A percentile compares a stretch with the other conserved stretches of the same genome.
phyloP scores from a whole-genome alignment of 2,888 invertebrate genomes.

The Scaptomyza tumidula region DNA sequence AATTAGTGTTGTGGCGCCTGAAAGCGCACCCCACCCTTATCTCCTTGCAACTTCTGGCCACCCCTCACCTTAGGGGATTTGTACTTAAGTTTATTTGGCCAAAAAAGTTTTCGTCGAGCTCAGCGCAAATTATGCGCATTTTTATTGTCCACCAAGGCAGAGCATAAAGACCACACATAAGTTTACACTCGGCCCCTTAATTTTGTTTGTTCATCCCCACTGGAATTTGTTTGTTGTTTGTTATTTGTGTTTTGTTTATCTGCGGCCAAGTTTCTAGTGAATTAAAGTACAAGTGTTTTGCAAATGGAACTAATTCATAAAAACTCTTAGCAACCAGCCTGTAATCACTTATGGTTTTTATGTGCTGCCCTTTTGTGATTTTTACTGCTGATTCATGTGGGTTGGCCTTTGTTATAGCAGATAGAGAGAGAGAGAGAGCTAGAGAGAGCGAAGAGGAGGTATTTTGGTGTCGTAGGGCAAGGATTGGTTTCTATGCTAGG shows the following conservation, averaged over 20 bases:
- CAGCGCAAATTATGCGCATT: constrained; percentile 75
- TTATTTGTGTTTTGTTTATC: constrained; percentile 52
- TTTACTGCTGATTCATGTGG: constrained; percentile 61
- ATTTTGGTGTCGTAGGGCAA: constrained; percentile 14
- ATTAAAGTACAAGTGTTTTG: constrained; percentile 49
- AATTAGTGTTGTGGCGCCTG: constrained; percentile 71
- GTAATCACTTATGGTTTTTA: constrained; percentile 62
- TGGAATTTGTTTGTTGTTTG: constrained; percentile 44
- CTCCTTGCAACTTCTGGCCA: not conserved
- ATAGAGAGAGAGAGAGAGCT: too few species aligned
- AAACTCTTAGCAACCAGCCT: constrained; percentile 25
- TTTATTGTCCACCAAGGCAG: constrained; percentile 51
- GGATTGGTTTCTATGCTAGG: constrained; percentile 21
- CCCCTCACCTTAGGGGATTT: constrained; percentile 51
- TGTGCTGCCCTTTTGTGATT: constrained; percentile 42
- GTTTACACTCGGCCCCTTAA: not conserved
- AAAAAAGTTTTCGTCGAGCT: constrained; percentile 61
- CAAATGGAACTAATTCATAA: constrained; percentile 45
- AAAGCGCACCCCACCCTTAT: constrained; percentile 17
- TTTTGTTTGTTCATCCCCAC: constrained; percentile 1
- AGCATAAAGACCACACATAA: constrained; percentile 33
- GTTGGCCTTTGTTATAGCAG: not conserved
- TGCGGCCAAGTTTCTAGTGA: constrained; percentile 49
- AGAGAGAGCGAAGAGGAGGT: not conserved
- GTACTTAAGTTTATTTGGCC: constrained; percentile 70